Evolutionary conservation across 2,888 invertebrate genomes (phyloP), one percentile per base, ranked within the genome.

Genomic region (Netelia inedita): DNA sequence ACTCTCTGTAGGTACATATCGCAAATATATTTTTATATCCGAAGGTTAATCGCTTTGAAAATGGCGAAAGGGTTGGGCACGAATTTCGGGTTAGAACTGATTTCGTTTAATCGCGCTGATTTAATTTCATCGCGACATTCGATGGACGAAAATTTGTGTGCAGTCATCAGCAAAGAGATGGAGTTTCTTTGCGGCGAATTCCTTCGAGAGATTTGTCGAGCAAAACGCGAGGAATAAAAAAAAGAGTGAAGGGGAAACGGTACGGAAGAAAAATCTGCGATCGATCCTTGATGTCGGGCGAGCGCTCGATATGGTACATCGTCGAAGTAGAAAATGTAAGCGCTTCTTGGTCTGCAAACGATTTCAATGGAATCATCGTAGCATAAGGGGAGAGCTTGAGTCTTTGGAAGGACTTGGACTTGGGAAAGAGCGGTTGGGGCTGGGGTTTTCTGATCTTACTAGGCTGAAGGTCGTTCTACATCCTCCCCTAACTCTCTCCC

Each of bases 341-440:
- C 46, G 10, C 73, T 11, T 61, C 50, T 57, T 28, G 19, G 73
- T 28, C 11, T 23, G 59, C 23, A 23, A 35, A 59, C n/a, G 43
- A 69, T 83, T 69, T 74, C 73, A 69, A 69, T 79, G 14, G 57
- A 35, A 83, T 16, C 69, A 63, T 41, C 16, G 50, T 55, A 69
- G 16, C 75, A 55, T 57, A 55, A 75, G 75, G 21, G 43, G 19
- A 43, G 23, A 66, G 65, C 55, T 57, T 28, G 41, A 66, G 55
- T 66, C 55, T 66, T 43, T 43, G 75, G 21, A 41, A 55, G 46
- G 46, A 11, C 74, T 53, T 16, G 16, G 19, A 21, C 21, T 73
- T 46, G 23, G n/a, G 19, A 23, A 61, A 53, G 28, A 28, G 28
- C 28, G 28, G 28, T 28, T 46, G 46, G 46, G 46, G 46, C 11